Evolutionary conservation across 1,140 invertebrate genomes (phyloP), one percentile per base, ranked within the genome.

Genomic region (Hypothenemus hampei): DNA sequence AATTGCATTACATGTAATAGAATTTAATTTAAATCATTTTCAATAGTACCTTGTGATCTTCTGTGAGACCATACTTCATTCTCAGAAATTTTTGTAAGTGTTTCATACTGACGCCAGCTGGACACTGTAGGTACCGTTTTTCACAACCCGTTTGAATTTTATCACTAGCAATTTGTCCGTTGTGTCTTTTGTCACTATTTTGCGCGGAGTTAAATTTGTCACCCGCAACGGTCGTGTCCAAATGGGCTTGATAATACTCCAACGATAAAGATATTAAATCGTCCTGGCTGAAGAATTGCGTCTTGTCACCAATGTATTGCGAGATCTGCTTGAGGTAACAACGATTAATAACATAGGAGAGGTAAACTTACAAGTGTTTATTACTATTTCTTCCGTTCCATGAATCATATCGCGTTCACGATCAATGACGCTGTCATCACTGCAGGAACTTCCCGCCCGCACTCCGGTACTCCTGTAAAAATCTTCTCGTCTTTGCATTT

Each of bases 251-350:
- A 48, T 68, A 70, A 62, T 60, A 71, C 71, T 96, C 91, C 39
- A 97, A 70, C 5, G 91, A 93, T 43, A 96, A 77, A 19, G 89
- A 93, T 64, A 97, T 91, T 4, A 83, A 82, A 72, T 97, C 93
- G 62, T 93, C 89, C 10, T 89, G 87, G 40, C 87, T 86, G 46
- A 69, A 60, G 61, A 62, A 71, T 20, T 65, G 60, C 2, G 37
- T 56, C 41, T 65, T 65, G 31, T 58, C 60, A 4, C 57, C 62
- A 8, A 58, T 29, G 39, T 43, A 53, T 18, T 48, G 47, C 15
- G 62, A 62, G 29, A 62, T 57, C 62, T 64, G 39, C 35, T 11
- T 13, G 10, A 10, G 10, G 16, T 43, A 21, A 43, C 35, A 20
- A 36, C 1, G 11, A 16, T 37, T 10, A 7, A 15, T 16, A 37